Base-by-base conservation (phyloP, 2,888 invertebrate genomes). In the Ochropleura leucogaster region DNA sequence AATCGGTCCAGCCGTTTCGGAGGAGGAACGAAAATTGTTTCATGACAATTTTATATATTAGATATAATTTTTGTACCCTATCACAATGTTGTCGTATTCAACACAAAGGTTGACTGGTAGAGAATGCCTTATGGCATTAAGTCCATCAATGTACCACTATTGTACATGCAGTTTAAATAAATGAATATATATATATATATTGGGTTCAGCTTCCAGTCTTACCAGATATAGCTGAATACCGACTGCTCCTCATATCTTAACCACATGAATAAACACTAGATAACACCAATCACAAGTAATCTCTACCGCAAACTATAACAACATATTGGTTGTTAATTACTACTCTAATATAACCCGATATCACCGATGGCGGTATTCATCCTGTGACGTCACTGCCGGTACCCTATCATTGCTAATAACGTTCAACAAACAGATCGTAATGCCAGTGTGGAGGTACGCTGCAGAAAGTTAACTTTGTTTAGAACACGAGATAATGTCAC, bases 321-420 rank as follows among this genome's bases (percentile, higher is more conserved):
- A 10, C 14, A 20, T 46, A 83, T 83, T 64, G 82, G 74, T 82
- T 68, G 57, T 55, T 83, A 85, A 83, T 83, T 82, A 83, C 72
- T 59, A 20, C 55, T 51, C 67, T 72, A 74, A 80, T 84, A 60
- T 73, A 75, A 83, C 73, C 62, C 62, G 77, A 83, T 71, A 51
- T 67, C 67, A 53, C 44, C 57, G 67, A 74, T 67, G 70, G 42
- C 59, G 72, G 82, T 72, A 72, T 80, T 81, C 69, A 76, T 76
- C 62, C 42, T 0, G 66, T 85, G 83, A 74, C 83, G 83, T 83
- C 85, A 83, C 79, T 75, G 49, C 67, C 68, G 75, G 71, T 82
- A 62, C 85, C 85, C 85, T 72, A 85, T 85, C 82, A 71, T 82
- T 55, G 83, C 79, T 85, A 85, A 83, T 85, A 85, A 72, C 75